Evolutionary conservation across 2,113 vertebrate genomes (phyloP).

Genomic region (Myotis davidii): DNA sequence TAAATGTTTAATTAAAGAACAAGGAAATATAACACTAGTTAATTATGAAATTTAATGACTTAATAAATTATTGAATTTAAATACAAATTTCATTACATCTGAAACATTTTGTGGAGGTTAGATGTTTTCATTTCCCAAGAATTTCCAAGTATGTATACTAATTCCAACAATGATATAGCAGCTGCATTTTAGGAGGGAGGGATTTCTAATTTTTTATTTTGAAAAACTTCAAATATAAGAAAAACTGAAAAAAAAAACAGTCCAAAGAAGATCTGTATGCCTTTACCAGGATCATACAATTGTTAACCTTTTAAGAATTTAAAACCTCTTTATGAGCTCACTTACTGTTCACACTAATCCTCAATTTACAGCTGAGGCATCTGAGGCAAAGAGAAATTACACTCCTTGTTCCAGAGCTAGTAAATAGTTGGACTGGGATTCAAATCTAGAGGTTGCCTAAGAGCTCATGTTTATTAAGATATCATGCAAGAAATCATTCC

Average conservation of each 20-base stretch:
- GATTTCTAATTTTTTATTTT: background rate
- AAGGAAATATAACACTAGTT: background rate
- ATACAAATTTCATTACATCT: background rate
- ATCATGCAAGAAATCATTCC: background rate
- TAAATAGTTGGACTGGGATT: background rate
- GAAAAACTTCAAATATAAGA: background rate
- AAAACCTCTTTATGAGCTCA: background rate
- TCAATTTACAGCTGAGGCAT: background rate
- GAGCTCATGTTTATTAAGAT: background rate
- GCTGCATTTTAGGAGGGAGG: background rate
- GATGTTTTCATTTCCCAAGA: background rate
- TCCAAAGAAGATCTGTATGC: background rate
- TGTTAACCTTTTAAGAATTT: background rate
- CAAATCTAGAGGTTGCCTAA: background rate
- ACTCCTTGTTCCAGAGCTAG: background rate
- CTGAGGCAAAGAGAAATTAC: background rate
- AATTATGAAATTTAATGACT: background rate
- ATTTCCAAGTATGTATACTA: background rate
- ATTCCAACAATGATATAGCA: background rate
- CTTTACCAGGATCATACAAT: background rate
- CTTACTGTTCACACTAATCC: background rate
- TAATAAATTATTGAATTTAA: slow-evolving; percentile 26
- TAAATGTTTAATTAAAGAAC: background rate
- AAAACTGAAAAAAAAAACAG: background rate
- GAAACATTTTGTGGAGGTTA: background rate